Evolutionary conservation across 2,113 vertebrate species (phyloP).

Genomic region (Parus major): DNA sequence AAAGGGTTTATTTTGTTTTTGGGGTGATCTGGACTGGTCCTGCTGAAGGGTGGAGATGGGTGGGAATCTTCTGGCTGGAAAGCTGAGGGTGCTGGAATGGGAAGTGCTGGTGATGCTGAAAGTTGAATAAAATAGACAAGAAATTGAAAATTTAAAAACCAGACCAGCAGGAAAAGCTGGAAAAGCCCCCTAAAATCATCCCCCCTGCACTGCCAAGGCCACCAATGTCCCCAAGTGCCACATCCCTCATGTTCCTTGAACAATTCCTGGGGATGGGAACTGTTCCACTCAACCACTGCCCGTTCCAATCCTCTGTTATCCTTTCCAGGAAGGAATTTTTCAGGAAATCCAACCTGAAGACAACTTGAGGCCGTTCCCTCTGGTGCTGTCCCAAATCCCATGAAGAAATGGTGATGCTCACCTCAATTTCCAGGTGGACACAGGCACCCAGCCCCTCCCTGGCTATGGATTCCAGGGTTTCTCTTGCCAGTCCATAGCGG

Average conservation of each 20-base stretch:
- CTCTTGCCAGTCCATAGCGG: slow-evolving; percentile 83
- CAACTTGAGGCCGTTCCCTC: background rate
- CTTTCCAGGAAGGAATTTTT: rapidly evolving
- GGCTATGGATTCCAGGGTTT: slow-evolving; percentile 86
- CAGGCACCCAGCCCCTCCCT: slow-evolving; percentile 89
- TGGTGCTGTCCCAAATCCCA: background rate
- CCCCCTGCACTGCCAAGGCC: background rate
- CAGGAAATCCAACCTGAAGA: background rate
- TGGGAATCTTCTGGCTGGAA: background rate
- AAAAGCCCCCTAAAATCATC: background rate
- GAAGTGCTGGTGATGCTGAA: background rate
- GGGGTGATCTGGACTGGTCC: background rate
- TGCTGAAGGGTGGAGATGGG: background rate
- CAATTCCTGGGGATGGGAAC: rapidly evolving
- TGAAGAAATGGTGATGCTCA: background rate
- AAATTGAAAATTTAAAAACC: background rate
- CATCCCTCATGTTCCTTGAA: rapidly evolving
- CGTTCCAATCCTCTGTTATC: rapidly evolving
- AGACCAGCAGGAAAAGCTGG: background rate
- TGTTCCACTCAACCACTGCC: background rate
- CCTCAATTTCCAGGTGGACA: slow-evolving; percentile 92
- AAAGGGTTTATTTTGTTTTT: background rate
- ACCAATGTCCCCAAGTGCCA: background rate
- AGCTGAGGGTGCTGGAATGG: background rate
- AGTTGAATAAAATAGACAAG: background rate